phyloP scores from a whole-genome alignment of 2,113 vertebrate species.

The pig (Sus scrofa) region T2T-Sscrofa CM000818.6:6048501-6049000 shows the following conservation, averaged over 20 bases:
- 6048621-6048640: not conserved
- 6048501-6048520: not conserved
- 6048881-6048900: not conserved
- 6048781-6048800: not conserved
- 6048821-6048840: not conserved
- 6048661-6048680: not conserved
- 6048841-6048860: constrained; percentile 24
- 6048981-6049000: not conserved
- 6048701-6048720: not conserved
- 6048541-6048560: not conserved
- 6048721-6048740: too few relatives aligned
- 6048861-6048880: not conserved
- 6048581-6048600: not conserved
- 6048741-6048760: not conserved
- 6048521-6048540: not conserved
- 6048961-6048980: not conserved
- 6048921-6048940: not conserved
- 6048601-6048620: not conserved
- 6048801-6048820: not conserved
- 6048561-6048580: not conserved
- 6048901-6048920: constrained; percentile 3
- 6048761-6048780: not conserved
- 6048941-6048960: not conserved
- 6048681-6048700: not conserved
- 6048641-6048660: not conserved